Evolutionary conservation across 2,888 invertebrate species (phyloP).

Genomic region (Cosmia trapezina): DNA sequence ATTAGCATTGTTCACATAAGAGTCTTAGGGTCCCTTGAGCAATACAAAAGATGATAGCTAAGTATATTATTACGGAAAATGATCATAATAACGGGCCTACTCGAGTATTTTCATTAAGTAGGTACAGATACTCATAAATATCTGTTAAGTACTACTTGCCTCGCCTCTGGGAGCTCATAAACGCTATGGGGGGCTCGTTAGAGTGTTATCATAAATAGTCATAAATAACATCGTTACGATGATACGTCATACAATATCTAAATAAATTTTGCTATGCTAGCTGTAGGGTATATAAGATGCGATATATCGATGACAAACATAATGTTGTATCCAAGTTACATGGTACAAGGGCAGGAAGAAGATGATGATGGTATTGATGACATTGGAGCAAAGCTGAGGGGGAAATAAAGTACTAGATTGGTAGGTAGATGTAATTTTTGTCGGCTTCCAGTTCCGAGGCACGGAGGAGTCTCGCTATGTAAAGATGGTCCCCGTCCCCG

Average conservation of each 20-base stretch:
- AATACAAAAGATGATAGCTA: neutral
- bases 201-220: conserved; percentile 76
- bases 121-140: conserved; percentile 22
- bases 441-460: too few species aligned
- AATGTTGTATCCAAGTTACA: too few species aligned
- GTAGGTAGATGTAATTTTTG: too few species aligned
- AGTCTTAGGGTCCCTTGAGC: neutral
- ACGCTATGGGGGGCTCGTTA: conserved; percentile 68
- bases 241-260: conserved; percentile 70
- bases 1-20: neutral
- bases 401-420: too few species aligned
- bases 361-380: too few species aligned
- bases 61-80: conserved; percentile 17
- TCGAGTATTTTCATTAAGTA: conserved; percentile 44
- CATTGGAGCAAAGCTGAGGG: too few species aligned
- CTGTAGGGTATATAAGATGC: neutral
- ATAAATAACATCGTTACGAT: conserved; percentile 69
- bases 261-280: conserved; percentile 29
- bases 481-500: too few species aligned
- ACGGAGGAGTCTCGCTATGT: too few species aligned
- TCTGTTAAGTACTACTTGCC: conserved; percentile 59
- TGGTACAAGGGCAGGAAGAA: too few species aligned
- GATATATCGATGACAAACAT: too few species aligned
- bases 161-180: conserved; percentile 68
- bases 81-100: conserved; percentile 17